Conservation (phyloP, 2,113 vertebrate species). For the Meles meles region DNA sequence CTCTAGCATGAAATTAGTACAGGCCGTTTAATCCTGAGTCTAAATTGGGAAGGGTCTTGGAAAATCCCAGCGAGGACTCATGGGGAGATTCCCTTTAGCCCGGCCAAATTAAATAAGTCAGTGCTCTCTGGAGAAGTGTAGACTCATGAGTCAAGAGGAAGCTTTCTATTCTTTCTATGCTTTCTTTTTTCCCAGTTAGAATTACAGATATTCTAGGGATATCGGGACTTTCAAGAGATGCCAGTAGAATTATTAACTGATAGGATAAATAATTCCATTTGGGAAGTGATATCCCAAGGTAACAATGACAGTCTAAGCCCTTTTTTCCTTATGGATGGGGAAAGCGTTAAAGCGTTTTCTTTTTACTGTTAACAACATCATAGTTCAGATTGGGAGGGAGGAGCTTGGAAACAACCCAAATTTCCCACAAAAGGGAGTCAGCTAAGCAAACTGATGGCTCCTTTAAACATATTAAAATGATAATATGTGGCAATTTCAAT, state of each 20-base stretch:
- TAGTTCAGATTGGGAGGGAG: neutral
- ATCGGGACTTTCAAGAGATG: neutral
- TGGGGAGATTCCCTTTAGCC: neutral
- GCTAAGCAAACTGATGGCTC: neutral
- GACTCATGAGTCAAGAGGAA: neutral
- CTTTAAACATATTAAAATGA: slow-evolving; percentile 1
- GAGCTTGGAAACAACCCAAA: slow-evolving; percentile 17
- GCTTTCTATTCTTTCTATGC: neutral
- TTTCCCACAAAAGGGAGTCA: slow-evolving; percentile 23
- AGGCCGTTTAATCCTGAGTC: slow-evolving; percentile 1
- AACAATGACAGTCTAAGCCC: neutral
- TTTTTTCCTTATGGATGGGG: neutral
- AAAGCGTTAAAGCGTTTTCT: neutral
- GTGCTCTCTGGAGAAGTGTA: neutral
- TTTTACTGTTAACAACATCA: neutral
- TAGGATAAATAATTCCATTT: slow-evolving; percentile 16
- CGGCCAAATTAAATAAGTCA: neutral
- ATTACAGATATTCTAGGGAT: neutral
- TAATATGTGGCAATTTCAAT: slow-evolving; percentile 19
- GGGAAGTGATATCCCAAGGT: neutral
- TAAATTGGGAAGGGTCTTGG: slow-evolving; percentile 32
- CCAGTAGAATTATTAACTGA: neutral
- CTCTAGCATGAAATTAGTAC: neutral
- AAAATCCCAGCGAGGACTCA: neutral
- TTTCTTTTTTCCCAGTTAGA: neutral